A percentile compares a stretch with the other conserved stretches of the same genome.
These are phyloP conservation scores for Heliornis fulica DNA, from an alignment of 2,113 vertebrate species.

Conservation along the genomic window DNA sequence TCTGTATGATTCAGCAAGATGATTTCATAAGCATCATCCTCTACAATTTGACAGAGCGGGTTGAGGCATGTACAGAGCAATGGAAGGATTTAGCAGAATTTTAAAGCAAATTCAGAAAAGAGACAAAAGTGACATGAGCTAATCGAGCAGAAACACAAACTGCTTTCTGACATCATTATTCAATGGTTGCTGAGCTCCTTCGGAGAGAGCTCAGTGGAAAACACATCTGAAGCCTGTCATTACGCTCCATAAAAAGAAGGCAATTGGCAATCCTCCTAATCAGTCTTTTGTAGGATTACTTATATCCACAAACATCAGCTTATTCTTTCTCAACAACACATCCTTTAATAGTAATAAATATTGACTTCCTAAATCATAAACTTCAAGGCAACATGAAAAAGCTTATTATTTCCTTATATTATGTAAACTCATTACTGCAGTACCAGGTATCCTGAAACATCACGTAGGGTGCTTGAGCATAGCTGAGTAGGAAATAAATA, in stretches of 20 bases:
- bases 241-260: not conserved
- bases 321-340: not conserved
- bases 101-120: slow-evolving; percentile 5
- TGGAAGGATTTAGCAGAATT: not conserved
- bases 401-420: not conserved
- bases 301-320: not conserved
- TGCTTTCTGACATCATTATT: slow-evolving; percentile 13
- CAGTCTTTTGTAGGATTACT: not conserved
- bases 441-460: not conserved
- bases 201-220: not conserved
- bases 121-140: not conserved
- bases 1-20: not conserved
- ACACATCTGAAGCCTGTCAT: not conserved
- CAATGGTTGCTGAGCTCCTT: not conserved
- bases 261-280: not conserved
- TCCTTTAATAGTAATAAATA: not conserved
- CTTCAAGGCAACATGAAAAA: not conserved
- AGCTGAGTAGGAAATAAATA: not conserved
- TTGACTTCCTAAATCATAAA: not conserved
- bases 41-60: not conserved
- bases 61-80: not conserved
- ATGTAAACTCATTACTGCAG: not conserved
- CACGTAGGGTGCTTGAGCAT: not conserved
- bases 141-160: not conserved
- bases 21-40: not conserved